Base-by-base conservation (phyloP, 2,888 invertebrate genomes). In the Diarsia rubi region DNA sequence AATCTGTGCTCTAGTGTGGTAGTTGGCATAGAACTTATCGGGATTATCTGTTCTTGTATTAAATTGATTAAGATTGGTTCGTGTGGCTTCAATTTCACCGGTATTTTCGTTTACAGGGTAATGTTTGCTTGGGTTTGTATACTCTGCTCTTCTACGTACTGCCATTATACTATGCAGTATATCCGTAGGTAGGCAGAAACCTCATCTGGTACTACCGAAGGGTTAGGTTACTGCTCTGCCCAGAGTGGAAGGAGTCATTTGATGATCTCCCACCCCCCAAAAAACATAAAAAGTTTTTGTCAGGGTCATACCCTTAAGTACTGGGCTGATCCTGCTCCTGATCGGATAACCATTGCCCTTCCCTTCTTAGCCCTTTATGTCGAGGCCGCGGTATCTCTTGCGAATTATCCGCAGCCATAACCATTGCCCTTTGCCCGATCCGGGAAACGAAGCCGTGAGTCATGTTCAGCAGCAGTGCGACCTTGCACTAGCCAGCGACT, bases 1-100 rank as follows among this genome's bases (percentile, higher is more conserved):
- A n/a, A n/a, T n/a, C n/a, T n/a, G n/a, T 80, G 57, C 19, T 49
- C 27, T 24, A 73, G 52, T 59, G 65, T 59, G 19, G 37, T 37
- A 5, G 37, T 37, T 37, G 37, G n/a, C 19, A 54, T 27, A 6
- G 31, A 42, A 42, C 24, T 47, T 64, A 75, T 74, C 77, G 81
- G 42, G 81, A 81, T 52, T 78, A 75, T 80, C 67, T 78, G 74
- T 45, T 62, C 81, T 69, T 64, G 65, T 76, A 70, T 70, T 79
- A 27, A 62, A 54, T 63, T 81, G 81, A 78, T 80, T 80, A 63
- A 78, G 75, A 75, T 80, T 54, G 66, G 62, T 68, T 78, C 81
- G 78, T 79, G 79, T 69, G 77, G 42, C 45, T 42, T 76, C 76
- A 79, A 81, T 81, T 75, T 69, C 57, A 63, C 68, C 27, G 37